These are phyloP conservation scores for Oscheius onirici DNA, from an alignment of 2,888 invertebrate species.

Conservation along the genomic window DNA sequence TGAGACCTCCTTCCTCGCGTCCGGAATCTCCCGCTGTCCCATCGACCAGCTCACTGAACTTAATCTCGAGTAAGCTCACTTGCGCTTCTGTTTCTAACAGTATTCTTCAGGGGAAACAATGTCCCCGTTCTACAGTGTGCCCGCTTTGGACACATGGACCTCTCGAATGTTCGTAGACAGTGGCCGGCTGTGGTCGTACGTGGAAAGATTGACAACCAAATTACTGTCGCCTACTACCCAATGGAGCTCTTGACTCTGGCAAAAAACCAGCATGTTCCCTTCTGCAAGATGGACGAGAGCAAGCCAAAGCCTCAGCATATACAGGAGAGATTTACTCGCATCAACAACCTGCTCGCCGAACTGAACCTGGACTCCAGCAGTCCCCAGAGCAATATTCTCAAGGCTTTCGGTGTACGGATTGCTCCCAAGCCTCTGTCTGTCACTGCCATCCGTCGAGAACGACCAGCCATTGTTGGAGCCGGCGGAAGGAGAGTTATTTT, in stretches of 20 bases:
- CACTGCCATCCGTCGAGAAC: conserved; percentile 1
- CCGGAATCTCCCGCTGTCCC: conserved; percentile 4
- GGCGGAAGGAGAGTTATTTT: too few relatives aligned
- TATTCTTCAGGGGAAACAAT: not conserved
- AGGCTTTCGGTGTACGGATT: conserved; percentile 1
- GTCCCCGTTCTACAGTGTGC: not conserved
- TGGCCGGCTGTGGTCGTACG: conserved; percentile 23
- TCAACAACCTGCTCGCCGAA: not conserved
- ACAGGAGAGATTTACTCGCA: not conserved
- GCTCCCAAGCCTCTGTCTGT: not conserved
- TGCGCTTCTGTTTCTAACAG: not conserved
- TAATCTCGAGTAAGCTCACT: not conserved
- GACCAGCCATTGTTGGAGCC: not conserved
- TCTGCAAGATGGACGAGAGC: not conserved
- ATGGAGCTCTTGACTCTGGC: conserved; percentile 26
- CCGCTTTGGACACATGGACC: not conserved
- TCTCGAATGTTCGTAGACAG: not conserved
- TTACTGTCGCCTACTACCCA: conserved; percentile 5
- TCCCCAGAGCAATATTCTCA: not conserved
- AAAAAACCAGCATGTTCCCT: conserved; percentile 2
- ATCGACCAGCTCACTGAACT: conserved; percentile 3
- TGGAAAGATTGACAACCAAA: not conserved
- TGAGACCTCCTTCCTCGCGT: not conserved
- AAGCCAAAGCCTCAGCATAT: not conserved
- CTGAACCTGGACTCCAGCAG: conserved; percentile 27